phyloP scores from a whole-genome alignment of 2,797 vertebrate species.

The Trachops cirrhosus region DNA sequence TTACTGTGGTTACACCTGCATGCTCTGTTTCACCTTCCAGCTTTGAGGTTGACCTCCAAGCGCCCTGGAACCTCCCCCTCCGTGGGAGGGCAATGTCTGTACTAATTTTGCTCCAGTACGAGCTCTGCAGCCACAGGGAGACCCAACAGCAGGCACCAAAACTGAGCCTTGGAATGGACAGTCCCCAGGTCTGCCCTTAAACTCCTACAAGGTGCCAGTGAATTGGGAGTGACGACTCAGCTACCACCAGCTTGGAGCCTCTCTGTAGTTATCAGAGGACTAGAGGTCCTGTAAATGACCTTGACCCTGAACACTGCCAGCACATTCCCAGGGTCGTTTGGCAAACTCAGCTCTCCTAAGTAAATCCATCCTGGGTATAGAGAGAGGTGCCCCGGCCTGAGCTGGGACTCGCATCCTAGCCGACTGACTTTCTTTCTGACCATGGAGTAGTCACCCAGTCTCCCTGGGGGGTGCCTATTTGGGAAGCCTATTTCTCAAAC shows the following conservation, averaged over 20 bases:
- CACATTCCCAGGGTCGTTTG: fast-evolving
- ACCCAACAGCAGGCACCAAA: neutral
- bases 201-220: neutral
- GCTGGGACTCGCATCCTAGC: neutral
- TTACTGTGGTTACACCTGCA: neutral
- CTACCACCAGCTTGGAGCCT: neutral
- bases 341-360: neutral
- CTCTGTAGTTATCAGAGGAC: neutral
- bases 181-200: too few species aligned
- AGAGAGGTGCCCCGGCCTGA: neutral
- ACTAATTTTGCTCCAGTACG: neutral
- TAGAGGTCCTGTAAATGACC: neutral
- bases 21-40: neutral
- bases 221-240: neutral
- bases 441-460: neutral
- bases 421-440: neutral
- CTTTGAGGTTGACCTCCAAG: neutral
- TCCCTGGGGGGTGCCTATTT: neutral
- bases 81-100: neutral
- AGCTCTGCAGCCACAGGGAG: neutral
- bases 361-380: neutral
- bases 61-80: neutral
- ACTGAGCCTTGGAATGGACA: neutral
- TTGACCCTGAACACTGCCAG: neutral
- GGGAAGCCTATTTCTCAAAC: neutral